phyloP scores from a whole-genome alignment of 2,888 invertebrate genomes.

The Stegophylla sp. region DNA sequence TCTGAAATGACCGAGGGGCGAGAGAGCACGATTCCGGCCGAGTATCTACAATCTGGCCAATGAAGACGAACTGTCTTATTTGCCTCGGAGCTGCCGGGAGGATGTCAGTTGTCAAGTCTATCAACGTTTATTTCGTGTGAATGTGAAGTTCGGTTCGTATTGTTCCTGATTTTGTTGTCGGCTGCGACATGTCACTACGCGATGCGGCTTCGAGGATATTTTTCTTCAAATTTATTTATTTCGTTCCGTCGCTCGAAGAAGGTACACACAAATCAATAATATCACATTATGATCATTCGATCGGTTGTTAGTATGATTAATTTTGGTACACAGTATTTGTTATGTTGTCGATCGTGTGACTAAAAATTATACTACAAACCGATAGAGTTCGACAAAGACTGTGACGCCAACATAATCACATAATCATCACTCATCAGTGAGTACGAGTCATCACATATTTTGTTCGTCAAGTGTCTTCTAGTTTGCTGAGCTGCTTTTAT shows the following conservation, averaged over 20 bases:
- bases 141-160: no score
- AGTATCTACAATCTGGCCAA: no score
- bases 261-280: no score
- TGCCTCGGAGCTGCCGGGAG: neutral
- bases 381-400: conserved; percentile 6
- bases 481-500: neutral
- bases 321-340: neutral
- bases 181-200: no score
- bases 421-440: no score
- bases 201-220: neutral
- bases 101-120: no score
- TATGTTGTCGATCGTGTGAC: neutral
- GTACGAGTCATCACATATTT: neutral
- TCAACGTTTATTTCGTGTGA: no score
- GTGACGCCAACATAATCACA: neutral
- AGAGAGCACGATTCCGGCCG: neutral
- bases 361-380: conserved; percentile 21
- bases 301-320: conserved; percentile 14
- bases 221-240: neutral
- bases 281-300: no score
- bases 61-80: no score
- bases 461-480: neutral
- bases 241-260: neutral
- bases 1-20: no score
- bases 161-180: no score